Evolutionary conservation across 2,888 invertebrate species (phyloP).

Genomic region (Ornithoptera alexandrae): DNA sequence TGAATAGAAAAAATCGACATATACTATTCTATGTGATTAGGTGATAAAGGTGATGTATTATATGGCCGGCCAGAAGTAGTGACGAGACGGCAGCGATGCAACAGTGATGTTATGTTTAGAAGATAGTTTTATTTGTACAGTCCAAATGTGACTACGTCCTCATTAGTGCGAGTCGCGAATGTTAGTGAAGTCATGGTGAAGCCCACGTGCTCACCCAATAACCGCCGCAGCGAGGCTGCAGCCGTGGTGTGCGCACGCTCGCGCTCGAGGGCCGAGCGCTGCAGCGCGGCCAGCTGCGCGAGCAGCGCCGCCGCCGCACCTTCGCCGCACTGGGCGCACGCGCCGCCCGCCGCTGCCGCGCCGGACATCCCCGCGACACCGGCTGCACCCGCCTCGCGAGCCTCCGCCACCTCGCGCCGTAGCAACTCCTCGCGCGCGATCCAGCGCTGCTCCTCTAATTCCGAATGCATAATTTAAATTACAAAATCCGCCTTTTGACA

Average conservation of each 20-base stretch:
- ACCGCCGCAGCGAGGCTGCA: constrained; percentile 31
- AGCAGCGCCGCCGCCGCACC: constrained; percentile 42
- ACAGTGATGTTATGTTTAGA: no score
- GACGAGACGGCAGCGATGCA: no score
- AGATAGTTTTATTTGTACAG: no score
- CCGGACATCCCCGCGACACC: constrained; percentile 24
- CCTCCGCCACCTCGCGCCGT: constrained; percentile 54
- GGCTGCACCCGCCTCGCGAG: constrained; percentile 44
- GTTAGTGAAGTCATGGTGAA: not conserved
- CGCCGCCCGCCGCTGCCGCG: not conserved
- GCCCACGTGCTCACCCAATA: constrained; percentile 39
- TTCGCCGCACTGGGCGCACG: constrained; percentile 35
- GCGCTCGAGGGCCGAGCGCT: constrained; percentile 51
- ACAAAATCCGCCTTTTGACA: no score
- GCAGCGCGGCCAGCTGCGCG: constrained; percentile 43
- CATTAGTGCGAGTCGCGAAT: not conserved
- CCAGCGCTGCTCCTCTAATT: constrained; percentile 68
- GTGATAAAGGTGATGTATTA: no score
- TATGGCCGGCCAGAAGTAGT: no score
- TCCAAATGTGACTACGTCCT: not conserved
- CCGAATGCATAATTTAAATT: no score
- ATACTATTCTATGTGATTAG: no score
- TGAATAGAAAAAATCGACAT: no score
- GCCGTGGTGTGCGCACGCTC: constrained; percentile 48
- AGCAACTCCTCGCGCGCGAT: constrained; percentile 56